A percentile compares a stretch with the other conserved stretches of the same genome.
Conservation (phyloP, 2,797 vertebrate species). For the Tenualosa ilisha region DNA sequence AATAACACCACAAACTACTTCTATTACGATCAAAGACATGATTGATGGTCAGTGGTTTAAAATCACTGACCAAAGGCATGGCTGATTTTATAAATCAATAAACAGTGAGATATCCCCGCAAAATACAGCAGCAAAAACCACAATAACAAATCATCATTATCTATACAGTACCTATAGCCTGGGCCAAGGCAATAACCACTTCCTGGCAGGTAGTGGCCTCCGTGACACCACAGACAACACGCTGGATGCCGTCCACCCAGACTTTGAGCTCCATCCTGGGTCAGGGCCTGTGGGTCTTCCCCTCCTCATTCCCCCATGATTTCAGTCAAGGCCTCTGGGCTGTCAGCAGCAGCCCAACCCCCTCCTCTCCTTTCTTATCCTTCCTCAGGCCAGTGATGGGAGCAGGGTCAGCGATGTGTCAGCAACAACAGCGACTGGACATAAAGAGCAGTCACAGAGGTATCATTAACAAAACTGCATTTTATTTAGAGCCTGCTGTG, state of each 20-base stretch:
- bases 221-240: conserved; percentile 96
- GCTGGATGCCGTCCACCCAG: conserved; percentile 98
- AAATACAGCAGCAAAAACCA: not conserved
- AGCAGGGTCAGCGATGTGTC: not conserved
- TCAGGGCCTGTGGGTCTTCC: conserved; percentile 64
- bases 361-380: not conserved
- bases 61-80: not conserved
- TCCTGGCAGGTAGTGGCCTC: conserved; percentile 98
- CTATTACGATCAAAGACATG: not conserved
- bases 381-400: not conserved
- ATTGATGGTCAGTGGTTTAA: not conserved
- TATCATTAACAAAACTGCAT: not conserved
- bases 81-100: not conserved
- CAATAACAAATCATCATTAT: not conserved
- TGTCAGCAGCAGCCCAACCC: conserved; percentile 53
- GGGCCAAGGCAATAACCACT: conserved; percentile 97
- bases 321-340: conserved; percentile 51
- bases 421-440: not conserved
- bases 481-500: not conserved
- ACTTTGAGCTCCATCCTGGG: conserved; percentile 96
- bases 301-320: conserved; percentile 64
- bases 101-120: not conserved
- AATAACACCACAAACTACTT: not conserved
- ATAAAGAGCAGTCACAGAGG: not conserved
- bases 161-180: conserved; percentile 87